Base-by-base conservation (phyloP, 2,888 invertebrate genomes). In the Ornithoptera priamus region DNA sequence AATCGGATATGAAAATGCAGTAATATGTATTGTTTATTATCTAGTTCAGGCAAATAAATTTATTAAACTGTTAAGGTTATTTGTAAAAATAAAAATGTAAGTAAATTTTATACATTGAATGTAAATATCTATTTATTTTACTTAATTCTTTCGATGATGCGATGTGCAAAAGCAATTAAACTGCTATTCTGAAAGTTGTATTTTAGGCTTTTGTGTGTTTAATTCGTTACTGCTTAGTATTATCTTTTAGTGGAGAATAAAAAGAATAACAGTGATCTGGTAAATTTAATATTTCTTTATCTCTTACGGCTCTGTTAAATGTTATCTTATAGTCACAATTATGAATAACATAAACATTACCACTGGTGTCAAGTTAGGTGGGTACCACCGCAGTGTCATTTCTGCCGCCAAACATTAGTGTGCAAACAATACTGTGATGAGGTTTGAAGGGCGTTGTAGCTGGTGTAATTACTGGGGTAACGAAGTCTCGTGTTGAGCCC, bases 11-110 rank as follows among this genome's bases (percentile, higher is more conserved):
- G n/a, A n/a, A 53, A n/a, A 53, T 53, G n/a, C 53, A n/a, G 8
- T 53, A 53, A 53, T n/a, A n/a, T 53, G n/a, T 53, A 53, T 53
- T 53, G 46, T 46, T 53, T 53, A n/a, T 53, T 50, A 15, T 50
- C 17, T 17, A 46, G 46, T 53, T 5, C n/a, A n/a, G 2, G 18
- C 53, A 53, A 53, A n/a, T 53, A 53, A 15, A n/a, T 53, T 53
- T 6, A 53, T n/a, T n/a, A 53, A n/a, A 8, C 18, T 53, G 6
- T n/a, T n/a, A 4, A 18, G n/a, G n/a, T 18, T 53, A 53, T n/a
- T 53, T 53, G 53, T 53, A 53, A 53, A 12, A 12, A 46, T n/a
- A n/a, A n/a, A 53, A 53, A n/a, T 7, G 53, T 53, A 53, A 53
- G 53, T 53, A 53, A 18, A 5, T 3, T 12, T 17, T 53, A n/a